These are phyloP conservation scores for Anthrax anthrax DNA, from an alignment of 2,888 invertebrate species.

Conservation along the genomic window DNA sequence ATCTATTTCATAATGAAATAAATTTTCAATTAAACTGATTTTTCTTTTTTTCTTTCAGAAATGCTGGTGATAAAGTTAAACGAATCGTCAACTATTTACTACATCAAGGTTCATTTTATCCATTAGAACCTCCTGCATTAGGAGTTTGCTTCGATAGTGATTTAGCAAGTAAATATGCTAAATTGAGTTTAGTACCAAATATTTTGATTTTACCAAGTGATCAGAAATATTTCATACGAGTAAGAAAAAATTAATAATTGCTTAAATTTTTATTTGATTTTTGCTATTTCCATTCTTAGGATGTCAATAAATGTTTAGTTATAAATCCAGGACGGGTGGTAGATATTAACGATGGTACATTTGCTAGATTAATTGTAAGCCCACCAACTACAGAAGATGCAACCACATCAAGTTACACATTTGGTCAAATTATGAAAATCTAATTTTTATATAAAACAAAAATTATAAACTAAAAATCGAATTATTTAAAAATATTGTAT, in stretches of 20 bases:
- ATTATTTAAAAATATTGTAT: too few species aligned
- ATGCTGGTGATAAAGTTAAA: constrained; percentile 52
- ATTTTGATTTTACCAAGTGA: constrained; percentile 72
- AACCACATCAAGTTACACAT: constrained; percentile 31
- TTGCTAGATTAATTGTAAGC: constrained; percentile 49
- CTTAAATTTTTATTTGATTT: background rate
- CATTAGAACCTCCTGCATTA: constrained; percentile 58
- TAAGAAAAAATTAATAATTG: constrained; percentile 24
- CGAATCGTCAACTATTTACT: constrained; percentile 61
- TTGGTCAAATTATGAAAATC: constrained; percentile 38
- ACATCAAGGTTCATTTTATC: constrained; percentile 66
- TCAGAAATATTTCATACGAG: constrained; percentile 68
- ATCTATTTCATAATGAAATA: background rate
- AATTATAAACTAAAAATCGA: too few species aligned
- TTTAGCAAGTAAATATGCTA: constrained; percentile 56
- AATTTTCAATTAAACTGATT: background rate
- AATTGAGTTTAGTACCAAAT: constrained; percentile 61
- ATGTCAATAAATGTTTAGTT: constrained; percentile 61
- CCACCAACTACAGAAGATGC: constrained; percentile 26
- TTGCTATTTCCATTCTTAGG: constrained; percentile 38
- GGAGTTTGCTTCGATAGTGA: constrained; percentile 55
- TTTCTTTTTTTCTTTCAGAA: constrained; percentile 20
- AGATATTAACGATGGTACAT: constrained; percentile 62
- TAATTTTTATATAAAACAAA: too few species aligned
- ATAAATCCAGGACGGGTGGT: constrained; percentile 75